Percentiles rank a stretch among this genome's conserved stretches.
Evolutionary conservation across 2,797 vertebrate genomes (phyloP).

Genomic region (Gymnothorax reevesii): DNA sequence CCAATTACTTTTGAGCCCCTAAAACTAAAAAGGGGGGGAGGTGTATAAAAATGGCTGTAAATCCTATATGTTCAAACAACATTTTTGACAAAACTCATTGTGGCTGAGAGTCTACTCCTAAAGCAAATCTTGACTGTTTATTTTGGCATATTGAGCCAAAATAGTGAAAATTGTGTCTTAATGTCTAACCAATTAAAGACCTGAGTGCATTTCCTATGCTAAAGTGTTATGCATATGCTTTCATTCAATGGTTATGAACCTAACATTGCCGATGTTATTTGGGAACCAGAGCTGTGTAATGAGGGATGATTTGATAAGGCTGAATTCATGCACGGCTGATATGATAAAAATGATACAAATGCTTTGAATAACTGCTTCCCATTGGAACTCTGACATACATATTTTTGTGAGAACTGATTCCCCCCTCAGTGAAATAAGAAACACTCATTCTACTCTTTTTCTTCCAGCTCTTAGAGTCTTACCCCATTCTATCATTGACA

Average conservation of each 20-base stretch:
- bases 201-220: conserved; percentile 23
- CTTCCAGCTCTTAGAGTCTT: neutral
- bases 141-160: too few relatives aligned
- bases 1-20: too few relatives aligned
- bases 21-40: too few relatives aligned
- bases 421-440: conserved; percentile 36
- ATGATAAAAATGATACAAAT: neutral
- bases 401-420: conserved; percentile 38
- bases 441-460: neutral
- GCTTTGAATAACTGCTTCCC: neutral
- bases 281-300: neutral
- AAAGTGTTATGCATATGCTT: neutral
- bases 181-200: conserved; percentile 24
- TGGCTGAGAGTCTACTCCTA: too few relatives aligned
- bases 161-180: too few relatives aligned
- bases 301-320: neutral
- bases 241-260: neutral
- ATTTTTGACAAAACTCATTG: too few relatives aligned
- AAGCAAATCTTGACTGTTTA: too few relatives aligned
- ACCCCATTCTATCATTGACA: conserved; percentile 64
- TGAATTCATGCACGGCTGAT: neutral
- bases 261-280: neutral
- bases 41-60: too few relatives aligned
- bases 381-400: neutral
- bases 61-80: too few relatives aligned